Base-by-base conservation (phyloP, 1,140 invertebrate genomes). In the Vanessa tameamea region DNA sequence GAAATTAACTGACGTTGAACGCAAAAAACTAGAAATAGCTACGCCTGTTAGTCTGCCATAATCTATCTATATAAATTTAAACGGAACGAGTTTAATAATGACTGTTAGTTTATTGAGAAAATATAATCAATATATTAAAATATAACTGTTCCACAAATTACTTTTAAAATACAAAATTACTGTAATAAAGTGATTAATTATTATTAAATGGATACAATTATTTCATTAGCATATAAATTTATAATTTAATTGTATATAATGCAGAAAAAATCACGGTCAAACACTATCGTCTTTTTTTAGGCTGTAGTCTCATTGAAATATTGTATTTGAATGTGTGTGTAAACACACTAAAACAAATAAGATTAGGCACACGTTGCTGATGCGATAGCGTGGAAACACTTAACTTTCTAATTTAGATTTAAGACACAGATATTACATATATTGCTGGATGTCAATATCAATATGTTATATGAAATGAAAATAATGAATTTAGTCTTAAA, bases 1-100 rank as follows among this genome's bases (percentile, higher is more conserved):
- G 79, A 85, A 84, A 81, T 76, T 68, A 76, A 64, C 78, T 66
- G 72, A 66, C 55, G 73, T 57, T 80, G 77, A 67, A 76, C 70
- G 69, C 80, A 76, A 79, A 79, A 79, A 80, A 78, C 50, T 75
- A 47, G 47, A 68, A 65, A 76, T 70, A 72, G 59, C 15, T 55
- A 64, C 64, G 69, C 69, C 69, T 64, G 55, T 23, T 48, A 15
- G 72, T 73, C 72, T 73, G 47, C 26, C 55, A 71, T 71, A 43
- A 64, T 71, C 37, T 47, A 69, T 69, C 16, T 47, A 20, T 69
- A 69, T 47, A 23, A 20, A 68, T 57, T 37, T 16, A 55, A 53
- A 57, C 11, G 48, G 37, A 37, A 12, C 23, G 47, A 23, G 47
- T 3, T 50, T 31, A 48, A 9, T 51, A 15, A 51, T 15, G n/a